A percentile compares a stretch with the other conserved stretches of the same genome.
Evolutionary conservation across 2,113 vertebrate species (phyloP).

Genomic region (Syngnathus typhle): DNA sequence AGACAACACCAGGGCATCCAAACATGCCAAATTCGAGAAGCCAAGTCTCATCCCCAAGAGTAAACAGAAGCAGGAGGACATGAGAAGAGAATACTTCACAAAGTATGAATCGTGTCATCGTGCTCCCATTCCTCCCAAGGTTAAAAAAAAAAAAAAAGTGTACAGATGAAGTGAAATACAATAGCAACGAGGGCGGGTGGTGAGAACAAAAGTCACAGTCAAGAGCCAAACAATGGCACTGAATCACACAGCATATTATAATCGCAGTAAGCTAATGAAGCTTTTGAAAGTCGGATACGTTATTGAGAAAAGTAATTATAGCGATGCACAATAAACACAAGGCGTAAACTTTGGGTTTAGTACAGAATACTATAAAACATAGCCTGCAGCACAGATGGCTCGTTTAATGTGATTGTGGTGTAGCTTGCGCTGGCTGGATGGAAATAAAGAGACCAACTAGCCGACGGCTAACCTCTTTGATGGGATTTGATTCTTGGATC

Average conservation of each 20-base stretch:
- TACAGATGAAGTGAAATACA: neutral
- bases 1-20: constrained; percentile 26
- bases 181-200: neutral
- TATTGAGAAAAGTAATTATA: constrained; percentile 13
- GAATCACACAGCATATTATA: neutral
- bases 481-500: constrained; percentile 19
- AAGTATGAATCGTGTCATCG: constrained; percentile 40
- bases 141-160: constrained; percentile 15
- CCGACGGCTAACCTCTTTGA: constrained; percentile 24
- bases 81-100: constrained; percentile 31
- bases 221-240: neutral
- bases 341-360: constrained; percentile 3
- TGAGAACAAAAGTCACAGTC: neutral
- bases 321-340: constrained; percentile 10
- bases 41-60: constrained; percentile 25
- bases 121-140: constrained; percentile 43
- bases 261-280: neutral
- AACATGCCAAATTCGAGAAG: constrained; percentile 19
- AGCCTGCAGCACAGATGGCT: constrained; percentile 29
- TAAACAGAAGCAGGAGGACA: constrained; percentile 27
- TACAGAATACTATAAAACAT: constrained; percentile 27
- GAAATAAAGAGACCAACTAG: constrained; percentile 21
- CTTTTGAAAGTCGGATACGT: neutral
- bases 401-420: constrained; percentile 38
- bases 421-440: constrained; percentile 9